phyloP scores from a whole-genome alignment of 2,113 vertebrate genomes.

The Dissostichus mawsoni region DNA sequence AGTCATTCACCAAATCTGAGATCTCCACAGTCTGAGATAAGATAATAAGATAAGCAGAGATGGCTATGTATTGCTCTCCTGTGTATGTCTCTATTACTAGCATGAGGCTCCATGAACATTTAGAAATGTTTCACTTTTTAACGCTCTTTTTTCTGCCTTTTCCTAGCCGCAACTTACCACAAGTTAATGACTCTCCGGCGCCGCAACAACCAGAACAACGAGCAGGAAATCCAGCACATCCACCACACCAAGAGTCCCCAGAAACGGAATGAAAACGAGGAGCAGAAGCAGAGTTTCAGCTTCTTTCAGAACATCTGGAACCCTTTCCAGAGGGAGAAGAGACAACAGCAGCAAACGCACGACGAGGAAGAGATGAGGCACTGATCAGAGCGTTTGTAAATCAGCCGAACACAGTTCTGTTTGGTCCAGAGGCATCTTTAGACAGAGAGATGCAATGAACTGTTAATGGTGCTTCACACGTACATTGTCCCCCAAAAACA shows the following conservation, averaged over 20 bases:
- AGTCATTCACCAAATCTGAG: constrained; percentile 72
- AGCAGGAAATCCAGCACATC: constrained; percentile 72
- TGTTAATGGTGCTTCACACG: constrained; percentile 22
- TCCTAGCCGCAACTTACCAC: constrained; percentile 92
- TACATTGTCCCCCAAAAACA: constrained; percentile 8
- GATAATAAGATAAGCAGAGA: too few species aligned
- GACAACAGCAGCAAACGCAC: neutral
- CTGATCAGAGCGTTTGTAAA: constrained; percentile 29
- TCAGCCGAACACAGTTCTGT: neutral
- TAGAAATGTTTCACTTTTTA: neutral
- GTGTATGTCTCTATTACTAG: too few species aligned
- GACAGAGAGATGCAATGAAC: constrained; percentile 23
- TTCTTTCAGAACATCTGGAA: constrained; percentile 23
- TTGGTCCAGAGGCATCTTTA: constrained; percentile 29
- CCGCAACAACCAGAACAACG: constrained; percentile 83
- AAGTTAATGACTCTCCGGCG: constrained; percentile 86
- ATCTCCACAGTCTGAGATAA: too few species aligned
- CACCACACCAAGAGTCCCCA: constrained; percentile 22
- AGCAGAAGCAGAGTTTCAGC: constrained; percentile 22
- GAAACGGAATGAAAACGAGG: neutral
- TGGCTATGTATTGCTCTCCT: too few species aligned
- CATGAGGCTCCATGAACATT: neutral
- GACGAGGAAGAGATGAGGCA: constrained; percentile 2
- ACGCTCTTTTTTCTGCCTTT: constrained; percentile 18
- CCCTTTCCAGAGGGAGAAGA: constrained; percentile 49